These are phyloP conservation scores for Euphysa ruthae DNA, from an alignment of 30 jellyfish, hydroid and myxozoan species.

Conservation along the genomic window DNA sequence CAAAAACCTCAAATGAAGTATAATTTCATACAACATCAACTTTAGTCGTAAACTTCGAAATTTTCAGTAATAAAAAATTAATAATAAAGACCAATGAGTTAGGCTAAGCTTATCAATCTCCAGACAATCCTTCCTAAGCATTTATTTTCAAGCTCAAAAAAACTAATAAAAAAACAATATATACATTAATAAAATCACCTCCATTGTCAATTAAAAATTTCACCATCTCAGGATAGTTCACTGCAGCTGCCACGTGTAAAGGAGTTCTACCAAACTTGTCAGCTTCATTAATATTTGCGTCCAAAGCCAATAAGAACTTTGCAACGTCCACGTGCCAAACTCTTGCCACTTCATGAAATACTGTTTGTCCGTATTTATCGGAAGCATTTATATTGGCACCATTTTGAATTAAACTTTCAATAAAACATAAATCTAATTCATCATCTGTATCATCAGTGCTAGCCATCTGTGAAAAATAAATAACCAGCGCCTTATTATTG, in stretches of 20 bases:
- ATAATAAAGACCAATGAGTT: too few species aligned
- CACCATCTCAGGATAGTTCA: constrained; percentile 71
- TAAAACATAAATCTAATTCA: constrained; percentile 50
- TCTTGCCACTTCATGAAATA: constrained; percentile 75
- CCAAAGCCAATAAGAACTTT: constrained; percentile 35
- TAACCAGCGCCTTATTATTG: constrained; percentile 63
- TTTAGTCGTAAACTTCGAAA: too few species aligned
- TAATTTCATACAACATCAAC: too few species aligned
- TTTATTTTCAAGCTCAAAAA: too few species aligned
- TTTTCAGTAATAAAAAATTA: too few species aligned
- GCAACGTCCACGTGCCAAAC: constrained; percentile 77
- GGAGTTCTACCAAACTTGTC: constrained; percentile 81
- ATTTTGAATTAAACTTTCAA: constrained; percentile 58
- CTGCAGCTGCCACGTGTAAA: constrained; percentile 79
- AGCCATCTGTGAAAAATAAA: constrained; percentile 57
- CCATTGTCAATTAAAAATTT: constrained; percentile 52
- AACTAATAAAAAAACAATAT: neutral
- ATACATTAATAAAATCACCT: constrained; percentile 26
- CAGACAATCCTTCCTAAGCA: too few species aligned
- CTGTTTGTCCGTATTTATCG: constrained; percentile 76
- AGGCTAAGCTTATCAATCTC: too few species aligned
- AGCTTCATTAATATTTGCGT: constrained; percentile 62
- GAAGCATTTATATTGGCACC: constrained; percentile 85
- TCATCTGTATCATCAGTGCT: constrained; percentile 32
- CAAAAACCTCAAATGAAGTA: too few species aligned